Conservation (phyloP, 2,797 vertebrate genomes). For the Nothura maculosa region DNA sequence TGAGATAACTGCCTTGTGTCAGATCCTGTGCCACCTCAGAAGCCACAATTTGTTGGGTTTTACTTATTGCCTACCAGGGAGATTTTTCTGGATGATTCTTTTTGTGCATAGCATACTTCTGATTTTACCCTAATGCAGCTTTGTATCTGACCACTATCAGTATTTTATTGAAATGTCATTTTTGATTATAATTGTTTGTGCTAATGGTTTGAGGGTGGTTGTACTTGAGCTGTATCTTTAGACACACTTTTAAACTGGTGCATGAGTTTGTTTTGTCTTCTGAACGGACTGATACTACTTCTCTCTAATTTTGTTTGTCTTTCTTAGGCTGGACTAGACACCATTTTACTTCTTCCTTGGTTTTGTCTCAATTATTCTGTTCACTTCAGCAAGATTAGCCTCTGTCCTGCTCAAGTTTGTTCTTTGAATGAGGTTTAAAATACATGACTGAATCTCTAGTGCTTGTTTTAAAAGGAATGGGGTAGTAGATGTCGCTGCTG, state of each 20-base stretch:
- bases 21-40: background rate
- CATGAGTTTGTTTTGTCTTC: constrained; percentile 38
- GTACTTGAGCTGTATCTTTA: background rate
- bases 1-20: background rate
- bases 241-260: background rate
- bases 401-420: constrained; percentile 38
- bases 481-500: background rate
- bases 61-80: background rate
- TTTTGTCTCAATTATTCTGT: background rate
- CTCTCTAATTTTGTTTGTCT: constrained; percentile 20
- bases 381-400: background rate
- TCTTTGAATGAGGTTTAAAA: constrained; percentile 33
- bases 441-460: constrained; percentile 24
- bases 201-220: constrained; percentile 11
- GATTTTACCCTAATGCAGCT: accelerated
- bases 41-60: background rate
- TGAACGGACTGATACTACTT: background rate
- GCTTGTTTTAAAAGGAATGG: background rate
- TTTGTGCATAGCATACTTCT: background rate
- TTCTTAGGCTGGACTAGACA: constrained; percentile 29
- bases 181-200: constrained; percentile 24
- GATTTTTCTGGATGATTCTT: background rate
- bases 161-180: background rate
- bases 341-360: background rate
- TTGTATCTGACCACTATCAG: background rate